These are phyloP conservation scores for Diarsia mendica DNA, from an alignment of 2,888 invertebrate species.

Conservation along the genomic window DNA sequence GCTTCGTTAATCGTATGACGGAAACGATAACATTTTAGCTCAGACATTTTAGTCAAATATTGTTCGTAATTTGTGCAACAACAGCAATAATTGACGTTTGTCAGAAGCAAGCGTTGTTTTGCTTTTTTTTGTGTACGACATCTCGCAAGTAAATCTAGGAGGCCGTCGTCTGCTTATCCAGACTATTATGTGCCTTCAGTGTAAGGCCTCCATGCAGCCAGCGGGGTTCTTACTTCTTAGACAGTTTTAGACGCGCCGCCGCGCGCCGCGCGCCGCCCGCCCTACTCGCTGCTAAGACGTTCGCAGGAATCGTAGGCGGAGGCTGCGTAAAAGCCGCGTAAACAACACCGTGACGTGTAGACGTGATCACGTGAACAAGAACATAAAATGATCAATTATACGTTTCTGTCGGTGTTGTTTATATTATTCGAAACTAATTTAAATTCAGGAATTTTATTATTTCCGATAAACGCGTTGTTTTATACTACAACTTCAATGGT, in stretches of 20 bases:
- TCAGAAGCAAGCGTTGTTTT: not conserved
- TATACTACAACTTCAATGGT: not conserved
- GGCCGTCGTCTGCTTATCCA: no score
- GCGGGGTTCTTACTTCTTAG: not conserved
- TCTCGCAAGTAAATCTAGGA: not conserved
- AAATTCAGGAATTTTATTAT: constrained; percentile 19
- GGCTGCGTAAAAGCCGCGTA: not conserved
- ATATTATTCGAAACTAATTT: not conserved
- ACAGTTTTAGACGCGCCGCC: not conserved
- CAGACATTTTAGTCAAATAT: not conserved
- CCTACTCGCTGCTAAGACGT: not conserved
- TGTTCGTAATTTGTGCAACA: not conserved
- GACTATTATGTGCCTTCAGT: not conserved
- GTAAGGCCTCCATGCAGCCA: not conserved
- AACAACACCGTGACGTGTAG: not conserved
- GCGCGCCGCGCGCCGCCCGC: not conserved
- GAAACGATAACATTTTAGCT: not conserved
- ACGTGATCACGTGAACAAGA: no score
- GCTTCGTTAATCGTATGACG: not conserved
- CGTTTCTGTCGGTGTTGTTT: not conserved
- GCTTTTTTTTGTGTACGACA: not conserved
- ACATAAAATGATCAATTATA: not conserved
- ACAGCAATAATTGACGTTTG: not conserved
- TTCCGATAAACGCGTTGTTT: constrained; percentile 13
- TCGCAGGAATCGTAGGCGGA: no score